Base-by-base conservation (phyloP, 2,797 vertebrate species). In the Tragopan temminckii region DNA sequence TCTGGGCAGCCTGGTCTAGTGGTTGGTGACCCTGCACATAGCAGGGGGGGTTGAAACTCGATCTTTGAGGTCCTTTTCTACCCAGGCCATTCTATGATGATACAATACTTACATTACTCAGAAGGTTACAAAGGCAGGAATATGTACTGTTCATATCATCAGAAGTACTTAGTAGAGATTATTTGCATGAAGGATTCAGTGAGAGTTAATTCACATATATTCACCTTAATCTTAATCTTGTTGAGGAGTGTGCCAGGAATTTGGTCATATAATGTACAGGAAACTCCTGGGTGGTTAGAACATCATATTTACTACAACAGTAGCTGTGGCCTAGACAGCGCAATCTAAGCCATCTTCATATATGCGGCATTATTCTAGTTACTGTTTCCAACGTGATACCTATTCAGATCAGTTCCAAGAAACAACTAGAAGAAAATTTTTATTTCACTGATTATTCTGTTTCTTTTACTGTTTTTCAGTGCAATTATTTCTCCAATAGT, bases 361-460 rank as follows among this genome's bases (percentile, higher is more conserved):
- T 3, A 8, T 18, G 20, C 14, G 50, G 3, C 8, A 13, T 40
- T 71, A 4, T 13, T 48, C n/a, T 55, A 35, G 33, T 16, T 33
- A 36, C 24, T 50, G 9, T 31, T 83, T 90, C 74, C 31, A 66
- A 58, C 7, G 29, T 6, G 8, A 9, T 36, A 48, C 4, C 87
- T 59, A 38, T 16, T 91, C 43, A 78, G 27, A 53, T 43, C 35
- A 24, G 13, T 61, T 85, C 9, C 31, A 91, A 75, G 58, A 84
- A 84, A 82, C 11, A 64, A 6, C 20, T 36, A 72, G 9, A 74
- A 35, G 5, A 42, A 80, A 70, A 29, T n/a, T 85, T 68, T 89
- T 4, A n/a, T 25, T 78, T 36, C 3, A 4, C 5, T 10, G 2
- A 10, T 7, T 53, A 5, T 0, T 48, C 58, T 62, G 43, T 45